phyloP scores from a whole-genome alignment of 1,140 invertebrate species.

The Laupala kohalensis region DNA sequence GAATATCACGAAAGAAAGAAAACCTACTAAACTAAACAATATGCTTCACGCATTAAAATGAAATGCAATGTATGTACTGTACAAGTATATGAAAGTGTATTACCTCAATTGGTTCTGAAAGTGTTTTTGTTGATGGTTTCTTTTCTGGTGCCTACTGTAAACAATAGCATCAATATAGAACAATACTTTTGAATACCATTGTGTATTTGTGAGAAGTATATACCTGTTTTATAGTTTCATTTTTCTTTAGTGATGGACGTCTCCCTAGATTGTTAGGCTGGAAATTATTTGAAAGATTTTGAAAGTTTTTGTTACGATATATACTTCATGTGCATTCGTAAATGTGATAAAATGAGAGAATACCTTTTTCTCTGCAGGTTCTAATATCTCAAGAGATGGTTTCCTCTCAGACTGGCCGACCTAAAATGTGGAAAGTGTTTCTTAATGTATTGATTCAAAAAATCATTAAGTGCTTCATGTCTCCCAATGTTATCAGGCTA shows the following conservation, averaged over 20 bases:
- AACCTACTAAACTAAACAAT: too few relatives aligned
- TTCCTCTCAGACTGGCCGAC: constrained; percentile 9
- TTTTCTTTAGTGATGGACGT: neutral
- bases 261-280: neutral
- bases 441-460: too few relatives aligned
- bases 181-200: too few relatives aligned
- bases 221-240: neutral
- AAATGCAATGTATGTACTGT: too few relatives aligned
- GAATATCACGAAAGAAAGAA: too few relatives aligned
- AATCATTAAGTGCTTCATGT: too few relatives aligned
- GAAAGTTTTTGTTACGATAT: neutral
- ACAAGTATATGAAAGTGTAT: too few relatives aligned
- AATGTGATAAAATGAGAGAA: too few relatives aligned
- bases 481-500: too few relatives aligned
- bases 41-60: too few relatives aligned
- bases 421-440: neutral
- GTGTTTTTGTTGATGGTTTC: neutral
- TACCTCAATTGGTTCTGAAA: neutral
- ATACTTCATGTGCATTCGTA: constrained; percentile 1
- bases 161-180: too few relatives aligned
- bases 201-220: too few relatives aligned
- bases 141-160: neutral
- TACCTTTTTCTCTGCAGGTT: neutral
- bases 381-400: constrained; percentile 11
- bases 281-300: neutral